phyloP scores from a whole-genome alignment of 2,888 invertebrate genomes.

The Polia nebulosa region DNA sequence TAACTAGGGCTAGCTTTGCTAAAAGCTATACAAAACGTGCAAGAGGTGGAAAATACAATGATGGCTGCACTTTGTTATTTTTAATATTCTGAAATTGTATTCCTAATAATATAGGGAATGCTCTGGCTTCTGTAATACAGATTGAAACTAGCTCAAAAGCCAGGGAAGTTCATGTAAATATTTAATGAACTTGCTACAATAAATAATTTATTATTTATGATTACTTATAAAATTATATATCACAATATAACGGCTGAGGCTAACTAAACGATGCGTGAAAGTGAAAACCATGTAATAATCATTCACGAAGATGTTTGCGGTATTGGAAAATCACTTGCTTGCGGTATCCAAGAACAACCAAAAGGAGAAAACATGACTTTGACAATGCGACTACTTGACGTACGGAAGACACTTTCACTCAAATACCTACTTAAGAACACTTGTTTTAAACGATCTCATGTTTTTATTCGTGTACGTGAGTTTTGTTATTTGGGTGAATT shows the following conservation, averaged over 20 bases:
- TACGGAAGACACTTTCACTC: slow-evolving; percentile 66
- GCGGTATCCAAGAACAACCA: slow-evolving; percentile 69
- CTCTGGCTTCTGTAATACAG: no score
- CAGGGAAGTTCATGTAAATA: no score
- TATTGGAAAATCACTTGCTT: slow-evolving; percentile 72
- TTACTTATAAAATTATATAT: slow-evolving; percentile 28
- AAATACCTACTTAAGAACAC: slow-evolving; percentile 37
- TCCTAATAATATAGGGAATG: no score
- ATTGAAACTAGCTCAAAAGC: no score
- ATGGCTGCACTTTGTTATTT: no score
- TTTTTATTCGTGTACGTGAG: slow-evolving; percentile 59
- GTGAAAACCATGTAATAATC: slow-evolving; percentile 72
- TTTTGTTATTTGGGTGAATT: slow-evolving; percentile 32
- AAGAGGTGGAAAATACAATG: neutral
- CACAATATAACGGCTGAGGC: slow-evolving; percentile 24
- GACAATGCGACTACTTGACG: slow-evolving; percentile 52
- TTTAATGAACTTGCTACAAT: no score
- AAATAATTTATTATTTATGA: no score
- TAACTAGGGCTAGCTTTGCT: neutral
- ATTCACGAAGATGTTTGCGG: slow-evolving; percentile 67
- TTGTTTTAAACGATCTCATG: slow-evolving; percentile 50
- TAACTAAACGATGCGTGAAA: slow-evolving; percentile 68
- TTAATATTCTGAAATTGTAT: no score
- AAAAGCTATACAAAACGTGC: slow-evolving; percentile 18
- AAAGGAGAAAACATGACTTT: slow-evolving; percentile 69